Base-by-base conservation (phyloP, 1,140 invertebrate genomes). In the Pseudachorutes palmiensis region DNA sequence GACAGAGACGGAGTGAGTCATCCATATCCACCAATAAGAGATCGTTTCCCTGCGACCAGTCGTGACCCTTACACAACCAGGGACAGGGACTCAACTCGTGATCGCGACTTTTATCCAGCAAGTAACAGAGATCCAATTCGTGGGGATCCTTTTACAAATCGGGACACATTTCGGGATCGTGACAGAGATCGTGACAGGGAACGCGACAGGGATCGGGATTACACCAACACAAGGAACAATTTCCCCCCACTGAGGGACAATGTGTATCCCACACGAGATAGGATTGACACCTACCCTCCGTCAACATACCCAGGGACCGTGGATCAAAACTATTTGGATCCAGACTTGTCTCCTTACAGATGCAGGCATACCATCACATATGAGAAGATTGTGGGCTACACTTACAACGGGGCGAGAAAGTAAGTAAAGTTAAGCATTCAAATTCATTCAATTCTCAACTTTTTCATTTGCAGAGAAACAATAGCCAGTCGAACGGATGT, bases 341-440 rank as follows among this genome's bases (percentile, higher is more conserved):
- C 69, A 24, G 74, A 74, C 31, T 65, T 74, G 33, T 70, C 66
- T 16, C 75, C 75, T 12, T 74, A 76, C 55, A 72, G 74, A 48
- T 78, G 77, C 66, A 69, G 75, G 0, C 75, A 75, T 66, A 71
- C 74, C 1, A 65, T 76, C 41, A 79, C 77, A 30, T 81, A 80
- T 61, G 80, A 81, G 59, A 81, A 81, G 71, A 75, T 79, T 2
- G 75, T 77, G 65, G 79, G 79, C 22, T 76, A 77, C 33, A 75
- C 78, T 28, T 77, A 76, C 61, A 71, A 73, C 31, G 74, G 73
- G 36, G 73, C 71, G 9, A 68, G 74, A 65, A 75, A 75, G 76
- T 77, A 73, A 68, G 61, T 49, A 59, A 33, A 48, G 16, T 5
- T 28, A 26, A 30, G 29, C 36, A 32, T 26, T 62, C 58, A 45